A percentile compares a stretch with the other conserved stretches of the same genome.
Evolutionary conservation across 1,140 invertebrate genomes (phyloP).

Genomic region (Asobara japonica): DNA sequence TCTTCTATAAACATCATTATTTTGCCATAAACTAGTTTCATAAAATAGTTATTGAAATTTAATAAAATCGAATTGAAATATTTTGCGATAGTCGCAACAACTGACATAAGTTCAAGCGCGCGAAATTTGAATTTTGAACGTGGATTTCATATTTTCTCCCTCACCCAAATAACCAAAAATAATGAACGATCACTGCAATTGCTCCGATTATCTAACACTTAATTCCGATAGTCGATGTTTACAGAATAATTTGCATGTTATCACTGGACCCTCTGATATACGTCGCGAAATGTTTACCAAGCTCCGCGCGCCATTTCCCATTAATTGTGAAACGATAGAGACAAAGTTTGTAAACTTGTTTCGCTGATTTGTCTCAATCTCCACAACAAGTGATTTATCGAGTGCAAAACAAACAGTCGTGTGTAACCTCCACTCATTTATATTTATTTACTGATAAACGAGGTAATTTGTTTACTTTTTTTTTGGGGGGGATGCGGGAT

Average conservation of each 20-base stretch:
- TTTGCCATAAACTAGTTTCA: too few species aligned
- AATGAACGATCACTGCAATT: neutral
- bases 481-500: too few species aligned
- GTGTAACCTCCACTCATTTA: neutral
- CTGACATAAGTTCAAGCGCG: too few species aligned
- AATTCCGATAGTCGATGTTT: slow-evolving; percentile 24
- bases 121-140: too few species aligned
- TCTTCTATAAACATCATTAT: too few species aligned
- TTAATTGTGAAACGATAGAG: neutral
- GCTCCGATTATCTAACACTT: neutral
- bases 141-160: too few species aligned
- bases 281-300: neutral
- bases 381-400: neutral
- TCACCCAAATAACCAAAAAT: too few species aligned
- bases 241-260: slow-evolving; percentile 24
- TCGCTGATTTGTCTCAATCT: neutral
- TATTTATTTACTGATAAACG: neutral
- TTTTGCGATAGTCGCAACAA: too few species aligned
- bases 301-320: neutral
- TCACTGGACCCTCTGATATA: neutral
- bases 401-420: neutral
- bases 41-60: too few species aligned
- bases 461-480: neutral
- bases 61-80: too few species aligned
- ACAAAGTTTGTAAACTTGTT: neutral